These are phyloP conservation scores for Apamea sordens DNA, from an alignment of 2,888 invertebrate species.

Conservation along the genomic window DNA sequence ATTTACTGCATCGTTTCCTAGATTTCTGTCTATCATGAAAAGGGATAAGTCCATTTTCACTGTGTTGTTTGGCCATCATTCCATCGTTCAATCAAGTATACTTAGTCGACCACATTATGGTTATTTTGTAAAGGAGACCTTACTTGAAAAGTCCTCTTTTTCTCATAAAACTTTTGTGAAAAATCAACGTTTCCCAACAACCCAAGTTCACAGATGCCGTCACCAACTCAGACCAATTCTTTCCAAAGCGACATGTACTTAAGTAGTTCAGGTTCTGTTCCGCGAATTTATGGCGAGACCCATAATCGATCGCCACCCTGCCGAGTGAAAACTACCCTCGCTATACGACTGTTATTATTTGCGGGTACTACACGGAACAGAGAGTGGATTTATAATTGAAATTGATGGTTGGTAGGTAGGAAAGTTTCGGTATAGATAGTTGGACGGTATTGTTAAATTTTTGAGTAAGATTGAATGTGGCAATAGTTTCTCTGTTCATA, in stretches of 20 bases:
- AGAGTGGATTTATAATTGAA: constrained; percentile 59
- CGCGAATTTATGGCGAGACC: constrained; percentile 51
- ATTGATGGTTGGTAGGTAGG: constrained; percentile 31
- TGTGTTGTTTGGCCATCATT: no score
- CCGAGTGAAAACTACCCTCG: constrained; percentile 46
- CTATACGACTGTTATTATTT: constrained; percentile 44
- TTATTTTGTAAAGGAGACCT: not conserved
- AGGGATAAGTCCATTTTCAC: no score
- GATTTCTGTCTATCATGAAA: no score
- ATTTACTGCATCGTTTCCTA: no score
- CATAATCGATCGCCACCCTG: constrained; percentile 57
- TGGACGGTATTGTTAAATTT: constrained; percentile 5
- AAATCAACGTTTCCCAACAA: not conserved
- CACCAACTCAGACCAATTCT: constrained; percentile 16
- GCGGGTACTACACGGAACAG: constrained; percentile 23
- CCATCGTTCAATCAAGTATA: no score
- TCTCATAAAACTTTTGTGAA: not conserved
- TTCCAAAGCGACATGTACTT: constrained; percentile 24
- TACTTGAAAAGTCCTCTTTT: not conserved
- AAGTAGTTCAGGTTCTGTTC: constrained; percentile 26
- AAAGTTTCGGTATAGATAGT: not conserved
- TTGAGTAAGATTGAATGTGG: not conserved
- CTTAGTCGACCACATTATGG: no score
- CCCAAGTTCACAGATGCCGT: not conserved
- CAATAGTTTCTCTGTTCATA: not conserved